phyloP scores from a whole-genome alignment of 1,140 invertebrate genomes.

The Bombus sibiricus region DNA sequence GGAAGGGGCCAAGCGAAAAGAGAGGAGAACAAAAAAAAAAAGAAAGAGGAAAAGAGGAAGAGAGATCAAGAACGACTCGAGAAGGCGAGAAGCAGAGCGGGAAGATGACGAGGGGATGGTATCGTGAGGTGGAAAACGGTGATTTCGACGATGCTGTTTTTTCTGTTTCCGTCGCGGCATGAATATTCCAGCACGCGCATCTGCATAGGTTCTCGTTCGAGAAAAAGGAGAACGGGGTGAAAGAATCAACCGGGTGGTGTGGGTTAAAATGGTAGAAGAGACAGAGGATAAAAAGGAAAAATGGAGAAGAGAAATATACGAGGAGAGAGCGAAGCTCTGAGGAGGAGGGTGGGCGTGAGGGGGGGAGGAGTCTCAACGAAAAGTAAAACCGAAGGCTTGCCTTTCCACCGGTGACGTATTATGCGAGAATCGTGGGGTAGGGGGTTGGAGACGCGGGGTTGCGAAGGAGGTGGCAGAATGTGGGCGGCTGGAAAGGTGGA shows the following conservation, averaged over 20 bases:
- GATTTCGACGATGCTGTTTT: constrained; percentile 62
- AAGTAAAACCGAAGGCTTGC: constrained; percentile 64
- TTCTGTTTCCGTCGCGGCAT: constrained; percentile 45
- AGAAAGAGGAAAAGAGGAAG: not conserved
- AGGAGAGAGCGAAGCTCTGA: constrained; percentile 7
- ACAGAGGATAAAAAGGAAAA: not conserved
- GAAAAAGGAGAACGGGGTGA: constrained; percentile 24
- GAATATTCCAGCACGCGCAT: constrained; percentile 59
- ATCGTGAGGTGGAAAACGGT: constrained; percentile 42
- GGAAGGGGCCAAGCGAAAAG: not conserved
- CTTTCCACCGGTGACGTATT: constrained; percentile 79
- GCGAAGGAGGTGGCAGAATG: constrained; percentile 29
- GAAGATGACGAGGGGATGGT: not conserved
- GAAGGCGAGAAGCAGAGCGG: not conserved
- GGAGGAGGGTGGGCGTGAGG: constrained; percentile 13
- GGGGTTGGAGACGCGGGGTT: constrained; percentile 25
- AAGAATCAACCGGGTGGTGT: not conserved
- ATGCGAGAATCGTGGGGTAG: constrained; percentile 57
- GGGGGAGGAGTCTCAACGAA: constrained; percentile 48
- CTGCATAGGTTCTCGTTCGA: constrained; percentile 45
- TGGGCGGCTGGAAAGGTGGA: constrained; percentile 42
- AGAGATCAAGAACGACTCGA: not conserved
- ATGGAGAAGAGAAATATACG: constrained; percentile 33
- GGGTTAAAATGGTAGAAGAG: not conserved
- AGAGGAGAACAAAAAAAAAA: not conserved